Evolutionary conservation across 2,113 vertebrate genomes (phyloP).

Genomic region (Plecotus auritus): DNA sequence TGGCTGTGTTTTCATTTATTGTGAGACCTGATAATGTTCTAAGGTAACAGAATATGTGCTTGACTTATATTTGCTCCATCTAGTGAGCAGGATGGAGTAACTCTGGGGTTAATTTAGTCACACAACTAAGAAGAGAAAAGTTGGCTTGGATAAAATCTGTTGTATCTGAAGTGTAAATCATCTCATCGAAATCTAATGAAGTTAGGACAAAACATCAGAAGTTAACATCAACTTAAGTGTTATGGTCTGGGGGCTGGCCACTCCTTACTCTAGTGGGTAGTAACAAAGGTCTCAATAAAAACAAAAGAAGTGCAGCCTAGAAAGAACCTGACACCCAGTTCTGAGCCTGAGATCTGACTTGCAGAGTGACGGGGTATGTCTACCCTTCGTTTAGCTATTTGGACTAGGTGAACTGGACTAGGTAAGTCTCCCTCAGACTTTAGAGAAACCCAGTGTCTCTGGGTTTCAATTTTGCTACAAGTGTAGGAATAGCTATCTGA

Average conservation of each 20-base stretch:
- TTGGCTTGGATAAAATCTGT: not conserved
- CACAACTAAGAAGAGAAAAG: not conserved
- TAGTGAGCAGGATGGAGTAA: not conserved
- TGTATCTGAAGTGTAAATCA: slow-evolving; percentile 13
- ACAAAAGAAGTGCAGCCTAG: not conserved
- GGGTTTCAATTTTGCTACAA: not conserved
- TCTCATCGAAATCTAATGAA: slow-evolving; percentile 7
- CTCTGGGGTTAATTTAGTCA: not conserved
- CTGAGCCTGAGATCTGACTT: not conserved
- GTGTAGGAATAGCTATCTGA: not conserved
- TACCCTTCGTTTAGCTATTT: not conserved
- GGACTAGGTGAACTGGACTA: not conserved
- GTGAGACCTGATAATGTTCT: not conserved
- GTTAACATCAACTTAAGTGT: not conserved
- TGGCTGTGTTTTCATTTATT: not conserved
- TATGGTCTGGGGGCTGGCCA: not conserved
- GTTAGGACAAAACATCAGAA: not conserved
- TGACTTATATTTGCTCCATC: not conserved
- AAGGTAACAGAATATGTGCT: not conserved
- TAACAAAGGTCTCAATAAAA: not conserved
- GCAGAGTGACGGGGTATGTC: not conserved
- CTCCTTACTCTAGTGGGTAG: not conserved
- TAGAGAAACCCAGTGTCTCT: not conserved
- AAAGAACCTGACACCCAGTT: not conserved
- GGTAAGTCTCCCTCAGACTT: not conserved